Evolutionary conservation across 2,113 vertebrate genomes (phyloP), one percentile per base, ranked within the genome.

Genomic region (Martes martes): DNA sequence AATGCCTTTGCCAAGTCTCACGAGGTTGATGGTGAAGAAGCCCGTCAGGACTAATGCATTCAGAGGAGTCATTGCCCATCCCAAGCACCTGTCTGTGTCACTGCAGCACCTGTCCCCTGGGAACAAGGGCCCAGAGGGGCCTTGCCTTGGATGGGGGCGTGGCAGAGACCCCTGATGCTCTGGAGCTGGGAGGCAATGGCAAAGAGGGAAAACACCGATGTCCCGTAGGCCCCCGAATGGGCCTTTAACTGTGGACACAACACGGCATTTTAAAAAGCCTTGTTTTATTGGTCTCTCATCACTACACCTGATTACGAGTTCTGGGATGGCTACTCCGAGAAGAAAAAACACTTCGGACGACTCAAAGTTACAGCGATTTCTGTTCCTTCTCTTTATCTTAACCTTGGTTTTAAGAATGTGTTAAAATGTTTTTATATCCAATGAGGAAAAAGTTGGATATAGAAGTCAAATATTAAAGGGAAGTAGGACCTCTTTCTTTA

Each of bases 191-290:
- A 24, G 0, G 2, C 42, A 24, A 23, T 1, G 14, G 26, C 4
- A 50, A 39, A 36, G 3, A 50, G 13, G 7, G 24, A 65, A 28
- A 36, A 19, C 14, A 3, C 11, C 0, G 45, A 7, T 21, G 4
- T 42, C 47, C 47, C 9, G 0, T 0, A 7, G 47, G 4, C 18
- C 15, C 2, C 26, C 16, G 28, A 1, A 4, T 1, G n/a, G 80
- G 7, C 61, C 10, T 67, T 8, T n/a, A 15, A 33, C 10, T 9
- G 7, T 50, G 11, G 65, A 42, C 81, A 65, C 28, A 45, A 11
- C 33, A 36, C 4, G 18, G 18, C 67, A 5, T 69, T 31, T 79
- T 55, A 18, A 55, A 18, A 94, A 63, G 28, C 7, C n/a, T 80
- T 11, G 3, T 73, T 82, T 42, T 31, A 28, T 65, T 57, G 11